These are phyloP conservation scores for Lepisosteus osseus DNA, from an alignment of 2,113 vertebrate species.

Conservation along the genomic window DNA sequence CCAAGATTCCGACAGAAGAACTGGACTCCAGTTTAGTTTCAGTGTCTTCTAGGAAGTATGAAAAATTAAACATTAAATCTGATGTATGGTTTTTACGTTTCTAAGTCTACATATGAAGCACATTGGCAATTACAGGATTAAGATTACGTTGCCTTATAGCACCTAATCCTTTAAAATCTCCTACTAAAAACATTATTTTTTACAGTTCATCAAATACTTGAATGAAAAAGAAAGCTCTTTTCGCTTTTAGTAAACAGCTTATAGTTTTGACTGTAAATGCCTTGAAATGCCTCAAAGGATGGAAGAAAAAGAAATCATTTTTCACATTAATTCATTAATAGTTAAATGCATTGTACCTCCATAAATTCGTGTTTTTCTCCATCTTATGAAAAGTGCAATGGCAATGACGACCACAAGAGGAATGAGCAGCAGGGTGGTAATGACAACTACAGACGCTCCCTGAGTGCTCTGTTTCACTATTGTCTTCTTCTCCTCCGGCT, in stretches of 20 bases:
- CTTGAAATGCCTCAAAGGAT: no score
- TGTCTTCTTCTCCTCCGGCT: constrained; percentile 50
- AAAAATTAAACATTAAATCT: not conserved
- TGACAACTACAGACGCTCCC: constrained; percentile 72
- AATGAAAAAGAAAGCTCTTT: no score
- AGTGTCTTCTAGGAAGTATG: constrained; percentile 65
- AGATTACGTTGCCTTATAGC: no score
- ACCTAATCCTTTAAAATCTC: no score
- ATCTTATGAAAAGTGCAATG: constrained; percentile 78
- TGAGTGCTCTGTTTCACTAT: constrained; percentile 45
- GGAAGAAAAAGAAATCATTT: no score
- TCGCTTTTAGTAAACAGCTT: no score
- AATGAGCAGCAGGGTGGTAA: constrained; percentile 84
- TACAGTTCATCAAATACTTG: no score
- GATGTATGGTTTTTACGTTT: no score
- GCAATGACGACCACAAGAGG: constrained; percentile 77
- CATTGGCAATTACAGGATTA: no score
- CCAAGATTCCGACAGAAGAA: constrained; percentile 80
- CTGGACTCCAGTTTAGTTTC: constrained; percentile 81
- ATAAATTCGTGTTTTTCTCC: constrained; percentile 80
- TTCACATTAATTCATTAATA: no score
- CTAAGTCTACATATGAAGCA: not conserved
- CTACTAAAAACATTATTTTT: no score
- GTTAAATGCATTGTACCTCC: constrained; percentile 53
- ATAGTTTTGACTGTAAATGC: no score